These are phyloP conservation scores for Microdon myrmicae DNA, from an alignment of 2,888 invertebrate genomes.

Conservation along the genomic window DNA sequence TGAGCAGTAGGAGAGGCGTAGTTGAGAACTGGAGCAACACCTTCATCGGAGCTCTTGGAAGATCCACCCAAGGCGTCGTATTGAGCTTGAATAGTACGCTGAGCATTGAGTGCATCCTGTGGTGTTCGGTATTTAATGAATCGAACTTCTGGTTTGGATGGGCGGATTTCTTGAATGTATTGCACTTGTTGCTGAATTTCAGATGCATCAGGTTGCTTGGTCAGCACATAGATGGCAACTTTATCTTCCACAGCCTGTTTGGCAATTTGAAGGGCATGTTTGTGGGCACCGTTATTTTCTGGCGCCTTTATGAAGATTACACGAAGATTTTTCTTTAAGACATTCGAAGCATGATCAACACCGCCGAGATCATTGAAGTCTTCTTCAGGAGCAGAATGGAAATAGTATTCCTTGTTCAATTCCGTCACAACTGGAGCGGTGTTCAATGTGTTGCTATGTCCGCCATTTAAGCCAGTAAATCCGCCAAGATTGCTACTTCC, in stretches of 20 bases:
- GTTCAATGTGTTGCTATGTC: too few species aligned
- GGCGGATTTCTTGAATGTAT: constrained; percentile 54
- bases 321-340: constrained; percentile 60
- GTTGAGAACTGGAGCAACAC: constrained; percentile 61
- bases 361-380: constrained; percentile 57
- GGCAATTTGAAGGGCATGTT: constrained; percentile 59
- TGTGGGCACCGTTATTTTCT: constrained; percentile 59
- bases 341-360: constrained; percentile 53
- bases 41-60: constrained; percentile 60
- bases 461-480: too few species aligned
- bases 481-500: too few species aligned
- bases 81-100: constrained; percentile 61
- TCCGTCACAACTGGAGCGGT: constrained; percentile 51
- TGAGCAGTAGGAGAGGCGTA: constrained; percentile 61
- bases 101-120: constrained; percentile 62
- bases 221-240: constrained; percentile 63
- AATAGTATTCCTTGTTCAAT: constrained; percentile 61
- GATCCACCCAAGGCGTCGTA: constrained; percentile 60
- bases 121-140: constrained; percentile 63
- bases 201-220: constrained; percentile 59
- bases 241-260: constrained; percentile 59
- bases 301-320: constrained; percentile 63
- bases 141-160: constrained; percentile 61
- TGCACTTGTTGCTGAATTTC: constrained; percentile 59
- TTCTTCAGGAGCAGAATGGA: constrained; percentile 63